These are phyloP conservation scores for Sthenelais limicola DNA, from an alignment of 2,888 invertebrate species.

Conservation along the genomic window DNA sequence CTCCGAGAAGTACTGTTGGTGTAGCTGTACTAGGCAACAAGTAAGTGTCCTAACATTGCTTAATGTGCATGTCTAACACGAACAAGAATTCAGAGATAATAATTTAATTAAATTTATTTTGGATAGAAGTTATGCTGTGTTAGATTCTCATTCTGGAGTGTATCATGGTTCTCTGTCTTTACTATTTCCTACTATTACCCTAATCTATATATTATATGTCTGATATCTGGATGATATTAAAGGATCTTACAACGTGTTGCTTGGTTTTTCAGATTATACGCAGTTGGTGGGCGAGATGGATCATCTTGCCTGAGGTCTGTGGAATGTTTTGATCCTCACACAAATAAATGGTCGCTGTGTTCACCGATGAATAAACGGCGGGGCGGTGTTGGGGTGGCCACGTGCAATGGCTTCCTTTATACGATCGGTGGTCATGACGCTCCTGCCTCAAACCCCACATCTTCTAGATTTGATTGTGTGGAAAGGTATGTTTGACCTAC, in stretches of 20 bases:
- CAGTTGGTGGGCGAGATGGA: conserved; percentile 93
- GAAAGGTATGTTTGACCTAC: conserved; percentile 81
- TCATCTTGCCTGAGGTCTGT: conserved; percentile 91
- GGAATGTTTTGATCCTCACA: conserved; percentile 87
- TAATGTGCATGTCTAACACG: neutral
- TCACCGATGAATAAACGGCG: conserved; percentile 90
- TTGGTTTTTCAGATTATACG: conserved; percentile 80
- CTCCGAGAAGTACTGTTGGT: conserved; percentile 90
- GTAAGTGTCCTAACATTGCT: conserved; percentile 68
- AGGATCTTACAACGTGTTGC: no score
- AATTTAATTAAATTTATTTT: no score
- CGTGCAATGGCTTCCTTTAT: conserved; percentile 89
- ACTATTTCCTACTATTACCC: no score
- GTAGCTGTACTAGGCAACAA: conserved; percentile 87
- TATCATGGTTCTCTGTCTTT: no score
- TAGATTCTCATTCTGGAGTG: no score
- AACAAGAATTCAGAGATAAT: neutral
- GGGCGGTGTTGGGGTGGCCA: conserved; percentile 92
- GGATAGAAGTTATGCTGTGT: no score
- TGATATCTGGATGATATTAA: no score
- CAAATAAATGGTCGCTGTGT: conserved; percentile 86
- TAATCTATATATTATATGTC: no score
- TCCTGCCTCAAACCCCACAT: conserved; percentile 87
- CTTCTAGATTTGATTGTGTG: conserved; percentile 88
- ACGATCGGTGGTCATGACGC: conserved; percentile 95